Percentiles rank a stretch among this genome's conserved stretches.
phyloP scores from a whole-genome alignment of 2,797 vertebrate species.

The Poecilia wingei region DNA sequence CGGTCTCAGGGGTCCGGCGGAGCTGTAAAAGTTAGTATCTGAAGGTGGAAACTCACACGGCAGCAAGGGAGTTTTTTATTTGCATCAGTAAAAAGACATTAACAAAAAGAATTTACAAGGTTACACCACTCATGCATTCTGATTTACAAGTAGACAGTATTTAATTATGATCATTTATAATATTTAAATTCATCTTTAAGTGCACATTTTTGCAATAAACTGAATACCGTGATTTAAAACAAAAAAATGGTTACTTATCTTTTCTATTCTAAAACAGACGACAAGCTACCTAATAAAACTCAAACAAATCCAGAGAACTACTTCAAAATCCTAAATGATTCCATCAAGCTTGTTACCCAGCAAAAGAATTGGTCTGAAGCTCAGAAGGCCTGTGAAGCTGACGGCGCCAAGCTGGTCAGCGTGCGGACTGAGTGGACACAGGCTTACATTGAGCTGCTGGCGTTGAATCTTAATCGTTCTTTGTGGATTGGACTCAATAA shows the following conservation, averaged over 20 bases:
- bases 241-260: neutral
- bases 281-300: neutral
- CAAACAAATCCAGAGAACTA: conserved; percentile 44
- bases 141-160: neutral
- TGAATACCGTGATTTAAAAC: neutral
- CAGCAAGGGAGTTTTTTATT: no score
- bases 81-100: no score
- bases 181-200: neutral
- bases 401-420: conserved; percentile 79
- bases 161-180: neutral
- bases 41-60: no score
- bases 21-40: no score
- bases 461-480: conserved; percentile 75
- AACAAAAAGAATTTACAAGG: no score
- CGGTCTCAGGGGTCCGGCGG: no score
- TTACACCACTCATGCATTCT: no score
- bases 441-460: conserved; percentile 81
- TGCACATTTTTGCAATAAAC: neutral
- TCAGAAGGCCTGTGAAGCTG: conserved; percentile 70
- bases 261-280: conserved; percentile 44
- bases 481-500: conserved; percentile 93
- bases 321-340: conserved; percentile 78
- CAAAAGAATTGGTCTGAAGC: conserved; percentile 87
- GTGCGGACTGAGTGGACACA: conserved; percentile 82
- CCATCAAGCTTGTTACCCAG: conserved; percentile 76